Evolutionary conservation across 92 coral and sea anemone genomes (phyloP).

Genomic region (Parazoanthus darwini): DNA sequence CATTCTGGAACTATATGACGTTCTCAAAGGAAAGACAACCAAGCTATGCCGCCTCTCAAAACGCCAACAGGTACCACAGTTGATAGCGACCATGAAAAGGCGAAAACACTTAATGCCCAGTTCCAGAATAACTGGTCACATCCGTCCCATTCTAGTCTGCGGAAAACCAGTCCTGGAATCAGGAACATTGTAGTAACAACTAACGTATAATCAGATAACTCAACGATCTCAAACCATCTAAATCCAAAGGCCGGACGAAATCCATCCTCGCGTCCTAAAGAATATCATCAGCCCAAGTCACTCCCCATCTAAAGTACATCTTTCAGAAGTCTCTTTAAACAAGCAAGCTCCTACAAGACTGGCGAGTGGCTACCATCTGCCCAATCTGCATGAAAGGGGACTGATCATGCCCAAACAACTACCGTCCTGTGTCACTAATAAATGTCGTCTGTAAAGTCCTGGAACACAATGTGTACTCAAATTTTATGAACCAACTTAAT

Average conservation of each 20-base stretch:
- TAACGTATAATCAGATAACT: constrained; percentile 24
- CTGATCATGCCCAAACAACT: constrained; percentile 31
- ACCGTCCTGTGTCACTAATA: constrained; percentile 32
- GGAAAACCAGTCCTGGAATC: background rate
- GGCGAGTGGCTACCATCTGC: constrained; percentile 26
- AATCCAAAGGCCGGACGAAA: constrained; percentile 8
- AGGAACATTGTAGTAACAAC: constrained; percentile 26
- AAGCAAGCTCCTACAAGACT: constrained; percentile 14
- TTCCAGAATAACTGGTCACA: constrained; percentile 29
- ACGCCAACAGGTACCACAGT: constrained; percentile 17
- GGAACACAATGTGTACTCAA: constrained; percentile 45
- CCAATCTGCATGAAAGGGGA: constrained; percentile 24
- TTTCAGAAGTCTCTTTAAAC: constrained; percentile 22
- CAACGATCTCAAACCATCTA: constrained; percentile 30
- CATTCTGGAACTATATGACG: constrained; percentile 22
- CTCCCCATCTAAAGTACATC: constrained; percentile 16
- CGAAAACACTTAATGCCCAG: constrained; percentile 24
- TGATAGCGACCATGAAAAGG: constrained; percentile 17
- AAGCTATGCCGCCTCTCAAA: constrained; percentile 4
- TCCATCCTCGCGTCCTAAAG: constrained; percentile 12
- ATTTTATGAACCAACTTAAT: constrained; percentile 34
- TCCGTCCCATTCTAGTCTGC: constrained; percentile 17
- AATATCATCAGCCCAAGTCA: background rate
- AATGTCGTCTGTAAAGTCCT: constrained; percentile 43
- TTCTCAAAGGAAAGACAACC: constrained; percentile 22